Evolutionary conservation across 2,888 invertebrate species (phyloP).

Genomic region (Augiades crinisus): DNA sequence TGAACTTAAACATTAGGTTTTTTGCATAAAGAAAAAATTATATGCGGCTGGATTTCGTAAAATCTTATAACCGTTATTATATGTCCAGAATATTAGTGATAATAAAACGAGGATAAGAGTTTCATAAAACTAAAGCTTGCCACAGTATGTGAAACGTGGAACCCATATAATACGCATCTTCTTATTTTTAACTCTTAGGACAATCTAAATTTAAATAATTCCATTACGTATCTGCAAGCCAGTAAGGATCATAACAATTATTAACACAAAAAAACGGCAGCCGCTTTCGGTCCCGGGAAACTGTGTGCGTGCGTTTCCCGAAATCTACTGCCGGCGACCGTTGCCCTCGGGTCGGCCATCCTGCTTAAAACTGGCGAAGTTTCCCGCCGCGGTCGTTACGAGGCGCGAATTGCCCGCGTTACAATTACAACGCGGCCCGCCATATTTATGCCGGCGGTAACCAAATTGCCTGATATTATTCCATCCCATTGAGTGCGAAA

Average conservation of each 20-base stretch:
- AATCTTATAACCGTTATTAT: constrained; percentile 9
- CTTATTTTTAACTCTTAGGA: too few relatives aligned
- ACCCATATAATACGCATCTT: too few relatives aligned
- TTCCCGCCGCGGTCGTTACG: constrained; percentile 76
- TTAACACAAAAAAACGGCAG: too few relatives aligned
- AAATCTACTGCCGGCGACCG: constrained; percentile 19
- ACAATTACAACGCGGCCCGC: constrained; percentile 78
- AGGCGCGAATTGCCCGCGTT: constrained; percentile 79
- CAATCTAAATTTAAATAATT: too few relatives aligned
- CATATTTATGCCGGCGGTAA: constrained; percentile 81
- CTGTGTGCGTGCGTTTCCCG: not conserved
- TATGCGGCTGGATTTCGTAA: constrained; percentile 17
- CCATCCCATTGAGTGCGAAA: constrained; percentile 82
- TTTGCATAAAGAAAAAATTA: constrained; percentile 18
- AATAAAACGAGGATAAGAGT: too few relatives aligned
- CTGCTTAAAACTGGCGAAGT: constrained; percentile 71
- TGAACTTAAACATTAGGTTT: constrained; percentile 1
- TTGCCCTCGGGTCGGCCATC: constrained; percentile 46
- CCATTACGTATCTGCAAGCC: too few relatives aligned
- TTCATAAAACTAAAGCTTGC: too few relatives aligned
- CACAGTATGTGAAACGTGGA: too few relatives aligned
- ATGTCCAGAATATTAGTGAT: too few relatives aligned
- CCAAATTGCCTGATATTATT: constrained; percentile 82
- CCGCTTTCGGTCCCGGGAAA: too few relatives aligned
- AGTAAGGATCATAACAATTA: too few relatives aligned